A percentile compares a stretch with the other conserved stretches of the same genome.
Conservation (phyloP, 2,113 vertebrate species). For the Pangasianodon gigas region DNA sequence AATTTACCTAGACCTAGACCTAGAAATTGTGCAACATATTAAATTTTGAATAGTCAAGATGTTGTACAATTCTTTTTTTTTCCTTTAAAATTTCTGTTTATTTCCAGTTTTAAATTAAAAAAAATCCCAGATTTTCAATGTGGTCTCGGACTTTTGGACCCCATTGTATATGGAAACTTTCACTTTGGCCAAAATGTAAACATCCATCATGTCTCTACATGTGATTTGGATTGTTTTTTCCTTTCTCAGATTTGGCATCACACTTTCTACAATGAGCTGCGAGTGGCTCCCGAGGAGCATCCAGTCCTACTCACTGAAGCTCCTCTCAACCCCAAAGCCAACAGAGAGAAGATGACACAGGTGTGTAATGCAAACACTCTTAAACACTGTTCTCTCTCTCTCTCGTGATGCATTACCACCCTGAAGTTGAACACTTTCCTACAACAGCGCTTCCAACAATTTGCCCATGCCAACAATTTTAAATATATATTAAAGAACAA, state of each 20-base stretch:
- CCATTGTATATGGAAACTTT: background rate
- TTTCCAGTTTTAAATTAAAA: too few relatives aligned
- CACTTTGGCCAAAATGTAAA: background rate
- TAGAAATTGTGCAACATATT: background rate
- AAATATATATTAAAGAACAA: background rate
- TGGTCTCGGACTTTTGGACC: background rate
- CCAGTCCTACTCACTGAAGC: constrained; percentile 90
- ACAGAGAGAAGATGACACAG: constrained; percentile 97
- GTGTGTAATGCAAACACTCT: constrained; percentile 51
- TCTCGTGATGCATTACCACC: background rate
- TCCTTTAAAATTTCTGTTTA: too few relatives aligned
- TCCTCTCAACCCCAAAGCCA: constrained; percentile 93
- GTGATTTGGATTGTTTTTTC: background rate
- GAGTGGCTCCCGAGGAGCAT: constrained; percentile 90
- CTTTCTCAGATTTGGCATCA: constrained; percentile 91
- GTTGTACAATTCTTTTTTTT: background rate
- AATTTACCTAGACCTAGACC: too few relatives aligned
- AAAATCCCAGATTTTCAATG: too few relatives aligned
- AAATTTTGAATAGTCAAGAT: background rate
- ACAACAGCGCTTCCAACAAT: background rate
- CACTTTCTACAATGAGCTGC: constrained; percentile 94
- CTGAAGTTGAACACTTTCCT: background rate
- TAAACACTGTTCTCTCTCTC: background rate
- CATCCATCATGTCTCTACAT: background rate
- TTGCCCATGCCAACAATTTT: background rate